Conservation (phyloP, 2,797 vertebrate species). For the Dallia pectoralis region DNA sequence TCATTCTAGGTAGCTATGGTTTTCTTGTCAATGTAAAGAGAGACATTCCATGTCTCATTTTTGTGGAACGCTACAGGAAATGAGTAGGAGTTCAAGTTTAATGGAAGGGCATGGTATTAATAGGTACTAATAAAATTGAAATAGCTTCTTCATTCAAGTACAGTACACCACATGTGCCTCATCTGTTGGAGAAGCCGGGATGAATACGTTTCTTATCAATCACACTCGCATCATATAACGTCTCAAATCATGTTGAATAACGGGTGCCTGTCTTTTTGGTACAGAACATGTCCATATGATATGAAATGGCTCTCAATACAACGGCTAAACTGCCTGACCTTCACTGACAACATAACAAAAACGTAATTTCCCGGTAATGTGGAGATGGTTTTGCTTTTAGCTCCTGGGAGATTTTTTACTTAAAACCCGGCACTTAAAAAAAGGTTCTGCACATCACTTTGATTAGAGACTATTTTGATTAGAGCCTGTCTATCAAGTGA, state of each 20-base stretch:
- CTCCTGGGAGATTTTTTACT: slow-evolving; percentile 45
- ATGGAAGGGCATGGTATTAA: slow-evolving; percentile 24
- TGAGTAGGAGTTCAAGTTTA: background rate
- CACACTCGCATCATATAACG: background rate
- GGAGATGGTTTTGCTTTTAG: slow-evolving; percentile 13
- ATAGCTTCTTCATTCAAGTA: slow-evolving; percentile 45
- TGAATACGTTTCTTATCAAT: background rate
- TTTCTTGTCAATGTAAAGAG: slow-evolving; percentile 15
- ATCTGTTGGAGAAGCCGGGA: slow-evolving; percentile 37
- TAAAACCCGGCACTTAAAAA: slow-evolving; percentile 49
- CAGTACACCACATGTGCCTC: slow-evolving; percentile 56
- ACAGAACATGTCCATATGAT: background rate
- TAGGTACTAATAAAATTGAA: slow-evolving; percentile 39
- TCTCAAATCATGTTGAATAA: background rate
- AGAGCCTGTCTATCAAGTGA: no score
- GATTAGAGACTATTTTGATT: slow-evolving; percentile 20
- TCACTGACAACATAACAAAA: slow-evolving; percentile 31
- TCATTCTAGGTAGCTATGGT: background rate
- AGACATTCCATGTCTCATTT: slow-evolving; percentile 17
- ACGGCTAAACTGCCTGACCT: slow-evolving; percentile 8
- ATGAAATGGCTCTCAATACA: background rate
- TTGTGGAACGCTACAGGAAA: slow-evolving; percentile 41
- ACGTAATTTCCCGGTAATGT: slow-evolving; percentile 34
- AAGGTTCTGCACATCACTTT: slow-evolving; percentile 10
- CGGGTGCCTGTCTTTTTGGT: background rate